These are phyloP conservation scores for Cistogaster globosa DNA, from an alignment of 2,888 invertebrate genomes.

Conservation along the genomic window DNA sequence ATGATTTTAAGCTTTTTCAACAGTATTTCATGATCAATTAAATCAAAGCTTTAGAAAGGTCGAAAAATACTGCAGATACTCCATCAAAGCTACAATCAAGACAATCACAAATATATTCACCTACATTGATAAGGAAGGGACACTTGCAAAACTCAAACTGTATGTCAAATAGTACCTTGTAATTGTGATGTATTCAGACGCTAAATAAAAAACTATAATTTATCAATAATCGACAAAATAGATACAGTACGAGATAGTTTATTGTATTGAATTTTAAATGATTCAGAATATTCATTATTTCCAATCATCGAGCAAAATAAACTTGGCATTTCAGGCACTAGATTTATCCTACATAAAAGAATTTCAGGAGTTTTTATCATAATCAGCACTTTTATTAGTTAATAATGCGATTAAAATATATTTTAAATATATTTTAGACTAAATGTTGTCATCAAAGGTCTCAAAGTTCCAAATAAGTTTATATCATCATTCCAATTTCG, in stretches of 20 bases:
- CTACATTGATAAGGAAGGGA: background rate
- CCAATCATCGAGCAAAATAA: background rate
- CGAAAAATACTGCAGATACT: background rate
- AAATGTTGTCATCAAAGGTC: no score
- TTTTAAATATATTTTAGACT: background rate
- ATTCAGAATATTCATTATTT: background rate
- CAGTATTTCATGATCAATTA: background rate
- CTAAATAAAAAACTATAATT: background rate
- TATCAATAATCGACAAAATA: background rate
- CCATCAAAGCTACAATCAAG: no score
- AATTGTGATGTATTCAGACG: background rate
- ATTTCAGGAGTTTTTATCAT: conserved; percentile 4
- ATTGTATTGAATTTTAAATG: background rate
- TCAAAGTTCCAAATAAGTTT: no score
- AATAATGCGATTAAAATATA: no score
- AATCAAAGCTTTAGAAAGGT: background rate
- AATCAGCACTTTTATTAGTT: background rate
- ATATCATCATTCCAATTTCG: no score
- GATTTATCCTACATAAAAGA: background rate
- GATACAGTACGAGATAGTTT: background rate
- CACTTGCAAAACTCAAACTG: no score
- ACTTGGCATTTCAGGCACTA: background rate
- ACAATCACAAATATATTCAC: background rate
- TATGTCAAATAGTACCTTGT: background rate
- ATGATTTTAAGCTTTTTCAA: background rate